These are phyloP conservation scores for Apodemia duryi DNA, from an alignment of 2,888 invertebrate species.

Conservation along the genomic window DNA sequence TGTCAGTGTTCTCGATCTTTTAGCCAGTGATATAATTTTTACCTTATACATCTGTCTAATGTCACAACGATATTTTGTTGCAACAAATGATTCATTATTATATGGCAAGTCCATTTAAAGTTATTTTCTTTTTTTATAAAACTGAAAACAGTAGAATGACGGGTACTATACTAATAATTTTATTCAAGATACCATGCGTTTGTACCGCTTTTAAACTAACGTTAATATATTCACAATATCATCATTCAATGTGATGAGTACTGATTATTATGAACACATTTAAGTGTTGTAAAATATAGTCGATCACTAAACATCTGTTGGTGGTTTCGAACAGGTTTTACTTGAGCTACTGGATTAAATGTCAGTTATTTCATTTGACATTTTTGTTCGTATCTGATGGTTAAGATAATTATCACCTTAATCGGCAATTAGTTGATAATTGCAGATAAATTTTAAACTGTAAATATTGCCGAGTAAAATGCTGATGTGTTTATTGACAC, in stretches of 20 bases:
- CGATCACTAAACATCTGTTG: constrained; percentile 2
- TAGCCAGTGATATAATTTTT: no score
- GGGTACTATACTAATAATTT: no score
- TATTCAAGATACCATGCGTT: no score
- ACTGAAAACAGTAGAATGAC: no score
- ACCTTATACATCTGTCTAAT: no score
- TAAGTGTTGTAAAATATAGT: neutral
- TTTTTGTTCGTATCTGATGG: constrained; percentile 3
- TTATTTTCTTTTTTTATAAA: no score
- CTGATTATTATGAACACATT: neutral
- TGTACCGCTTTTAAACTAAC: no score
- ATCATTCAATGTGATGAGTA: neutral
- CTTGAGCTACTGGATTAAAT: constrained; percentile 11
- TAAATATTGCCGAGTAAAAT: constrained; percentile 3
- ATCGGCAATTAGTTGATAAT: constrained; percentile 16
- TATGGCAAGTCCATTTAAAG: no score
- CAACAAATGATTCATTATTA: no score
- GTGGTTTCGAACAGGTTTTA: neutral
- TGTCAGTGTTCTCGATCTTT: no score
- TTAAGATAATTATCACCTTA: constrained; percentile 15
- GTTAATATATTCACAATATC: neutral
- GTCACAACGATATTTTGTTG: no score
- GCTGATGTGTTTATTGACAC: constrained; percentile 14
- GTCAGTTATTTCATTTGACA: constrained; percentile 16
- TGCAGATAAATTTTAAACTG: constrained; percentile 7